Percentiles rank a stretch among this genome's conserved stretches.
Conservation (phyloP, 2,888 invertebrate species). For the Melanargia galathea region DNA sequence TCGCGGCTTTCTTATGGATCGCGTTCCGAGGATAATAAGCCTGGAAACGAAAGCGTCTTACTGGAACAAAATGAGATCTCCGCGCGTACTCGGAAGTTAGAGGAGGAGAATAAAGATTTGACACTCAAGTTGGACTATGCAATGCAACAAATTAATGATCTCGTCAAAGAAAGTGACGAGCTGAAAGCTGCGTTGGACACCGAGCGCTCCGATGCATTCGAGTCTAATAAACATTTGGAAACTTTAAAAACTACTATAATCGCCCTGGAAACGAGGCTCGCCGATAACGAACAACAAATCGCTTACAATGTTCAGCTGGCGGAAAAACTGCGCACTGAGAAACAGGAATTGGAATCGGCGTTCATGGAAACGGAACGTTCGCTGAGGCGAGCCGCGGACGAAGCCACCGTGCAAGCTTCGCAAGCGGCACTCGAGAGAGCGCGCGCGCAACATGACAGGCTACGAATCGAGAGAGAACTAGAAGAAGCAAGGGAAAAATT, state of each 20-base stretch:
- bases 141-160: slow-evolving; percentile 59
- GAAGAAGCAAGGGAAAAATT: slow-evolving; percentile 80
- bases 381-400: slow-evolving; percentile 86
- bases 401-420: slow-evolving; percentile 87
- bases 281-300: slow-evolving; percentile 61
- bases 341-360: slow-evolving; percentile 67
- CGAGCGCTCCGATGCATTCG: slow-evolving; percentile 53
- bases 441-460: slow-evolving; percentile 86
- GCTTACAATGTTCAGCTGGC: slow-evolving; percentile 54
- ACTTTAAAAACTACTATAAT: slow-evolving; percentile 52
- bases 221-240: slow-evolving; percentile 57
- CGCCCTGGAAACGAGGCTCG: slow-evolving; percentile 56
- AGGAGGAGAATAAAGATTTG: slow-evolving; percentile 67
- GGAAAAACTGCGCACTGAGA: slow-evolving; percentile 64
- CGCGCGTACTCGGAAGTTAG: slow-evolving; percentile 58
- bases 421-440: slow-evolving; percentile 88
- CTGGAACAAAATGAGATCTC: slow-evolving; percentile 76
- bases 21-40: slow-evolving; percentile 71
- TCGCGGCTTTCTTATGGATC: slow-evolving; percentile 71
- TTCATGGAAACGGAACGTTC: slow-evolving; percentile 78
- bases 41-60: slow-evolving; percentile 78
- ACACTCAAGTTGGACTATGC: slow-evolving; percentile 68
- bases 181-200: slow-evolving; percentile 51
- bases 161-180: slow-evolving; percentile 59
- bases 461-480: slow-evolving; percentile 85